Percentiles rank a stretch among this genome's conserved stretches.
phyloP scores from a whole-genome alignment of 2,113 vertebrate genomes.

The Paratilapia polleni region DNA sequence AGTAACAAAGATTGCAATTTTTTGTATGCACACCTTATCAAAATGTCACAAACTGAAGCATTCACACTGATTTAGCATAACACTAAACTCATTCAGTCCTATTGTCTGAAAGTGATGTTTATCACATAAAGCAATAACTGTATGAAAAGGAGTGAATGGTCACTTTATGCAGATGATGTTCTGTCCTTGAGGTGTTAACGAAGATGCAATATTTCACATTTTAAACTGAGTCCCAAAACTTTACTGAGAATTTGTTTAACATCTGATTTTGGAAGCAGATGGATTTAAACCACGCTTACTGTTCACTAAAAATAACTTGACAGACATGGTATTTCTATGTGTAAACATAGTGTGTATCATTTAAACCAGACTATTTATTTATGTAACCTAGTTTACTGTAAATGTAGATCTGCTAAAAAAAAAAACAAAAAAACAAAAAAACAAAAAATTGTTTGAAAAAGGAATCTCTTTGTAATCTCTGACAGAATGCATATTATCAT shows the following conservation, averaged over 20 bases:
- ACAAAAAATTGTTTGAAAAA: neutral
- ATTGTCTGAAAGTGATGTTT: constrained; percentile 23
- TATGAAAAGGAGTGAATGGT: neutral
- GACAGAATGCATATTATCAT: constrained; percentile 34
- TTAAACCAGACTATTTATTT: constrained; percentile 48
- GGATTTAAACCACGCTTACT: neutral
- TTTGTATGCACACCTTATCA: neutral
- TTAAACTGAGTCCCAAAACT: constrained; percentile 12
- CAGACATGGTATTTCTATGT: constrained; percentile 32
- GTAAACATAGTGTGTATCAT: constrained; percentile 34
- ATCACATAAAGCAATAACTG: constrained; percentile 61
- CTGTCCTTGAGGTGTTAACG: constrained; percentile 4
- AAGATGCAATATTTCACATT: constrained; percentile 47
- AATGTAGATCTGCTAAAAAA: constrained; percentile 38
- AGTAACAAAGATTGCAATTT: neutral
- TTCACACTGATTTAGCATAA: neutral
- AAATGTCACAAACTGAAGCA: neutral
- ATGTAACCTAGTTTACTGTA: constrained; percentile 52
- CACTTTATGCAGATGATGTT: constrained; percentile 45
- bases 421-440: neutral
- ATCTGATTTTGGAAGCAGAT: constrained; percentile 2
- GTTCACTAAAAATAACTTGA: neutral
- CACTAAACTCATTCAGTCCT: constrained; percentile 1
- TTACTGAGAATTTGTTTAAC: neutral
- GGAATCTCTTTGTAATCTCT: constrained; percentile 26